These are phyloP conservation scores for Mythimna loreyi DNA, from an alignment of 2,888 invertebrate genomes.

Conservation along the genomic window DNA sequence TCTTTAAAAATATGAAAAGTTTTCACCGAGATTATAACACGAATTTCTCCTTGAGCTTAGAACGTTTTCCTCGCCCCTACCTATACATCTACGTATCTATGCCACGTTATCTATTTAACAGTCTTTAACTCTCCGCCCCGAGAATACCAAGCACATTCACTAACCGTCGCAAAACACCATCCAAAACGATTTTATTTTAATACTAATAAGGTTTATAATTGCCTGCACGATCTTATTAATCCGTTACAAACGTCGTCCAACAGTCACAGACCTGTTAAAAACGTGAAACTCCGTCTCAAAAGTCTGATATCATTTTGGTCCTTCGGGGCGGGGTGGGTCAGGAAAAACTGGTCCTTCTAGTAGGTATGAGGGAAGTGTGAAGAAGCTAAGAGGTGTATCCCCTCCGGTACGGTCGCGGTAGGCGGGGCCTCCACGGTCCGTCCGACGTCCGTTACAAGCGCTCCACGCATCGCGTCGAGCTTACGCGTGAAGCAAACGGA, in stretches of 20 bases:
- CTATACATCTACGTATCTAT: constrained; percentile 58
- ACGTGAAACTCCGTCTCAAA: constrained; percentile 39
- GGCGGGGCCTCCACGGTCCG: constrained; percentile 82
- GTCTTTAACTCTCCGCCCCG: constrained; percentile 85
- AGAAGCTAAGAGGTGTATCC: constrained; percentile 89
- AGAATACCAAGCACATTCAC: constrained; percentile 76
- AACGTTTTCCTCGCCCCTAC: constrained; percentile 36
- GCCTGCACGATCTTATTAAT: constrained; percentile 60
- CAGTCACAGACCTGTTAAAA: constrained; percentile 69
- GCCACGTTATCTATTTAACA: constrained; percentile 80
- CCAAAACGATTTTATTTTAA: constrained; percentile 49
- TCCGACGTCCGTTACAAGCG: constrained; percentile 84
- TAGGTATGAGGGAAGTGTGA: constrained; percentile 88
- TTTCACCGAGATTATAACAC: constrained; percentile 12
- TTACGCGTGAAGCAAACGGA: constrained; percentile 81
- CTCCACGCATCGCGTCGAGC: constrained; percentile 83
- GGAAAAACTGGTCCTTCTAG: constrained; percentile 78
- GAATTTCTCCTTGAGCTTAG: constrained; percentile 37
- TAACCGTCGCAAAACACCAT: constrained; percentile 54
- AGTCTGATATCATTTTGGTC: constrained; percentile 29
- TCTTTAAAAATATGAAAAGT: constrained; percentile 15
- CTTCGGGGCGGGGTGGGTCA: constrained; percentile 73
- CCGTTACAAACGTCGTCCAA: constrained; percentile 70
- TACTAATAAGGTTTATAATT: constrained; percentile 61
- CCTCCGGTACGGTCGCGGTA: constrained; percentile 82